phyloP scores from a whole-genome alignment of 2,797 vertebrate species.

The Morelia viridis region DNA sequence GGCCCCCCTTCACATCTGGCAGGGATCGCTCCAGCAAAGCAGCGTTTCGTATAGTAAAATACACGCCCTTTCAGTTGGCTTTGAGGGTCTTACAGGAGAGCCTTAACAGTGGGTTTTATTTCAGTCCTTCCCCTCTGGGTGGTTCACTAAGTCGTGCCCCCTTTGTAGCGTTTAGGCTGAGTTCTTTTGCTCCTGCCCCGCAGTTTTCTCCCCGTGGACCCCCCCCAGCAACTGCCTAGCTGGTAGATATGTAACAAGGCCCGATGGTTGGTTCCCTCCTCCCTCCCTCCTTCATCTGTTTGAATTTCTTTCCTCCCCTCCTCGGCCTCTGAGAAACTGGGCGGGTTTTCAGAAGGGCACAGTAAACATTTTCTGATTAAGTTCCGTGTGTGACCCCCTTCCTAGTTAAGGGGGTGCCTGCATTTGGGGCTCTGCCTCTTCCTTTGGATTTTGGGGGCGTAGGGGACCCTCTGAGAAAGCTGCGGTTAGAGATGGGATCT shows the following conservation, averaged over 20 bases:
- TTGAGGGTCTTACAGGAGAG: not conserved
- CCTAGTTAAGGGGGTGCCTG: no score
- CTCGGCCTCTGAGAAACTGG: not conserved
- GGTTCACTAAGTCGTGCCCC: no score
- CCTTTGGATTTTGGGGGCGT: not conserved
- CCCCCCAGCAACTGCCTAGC: not conserved
- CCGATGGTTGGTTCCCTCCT: not conserved
- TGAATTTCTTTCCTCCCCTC: not conserved
- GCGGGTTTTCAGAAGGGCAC: no score
- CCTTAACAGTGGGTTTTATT: no score
- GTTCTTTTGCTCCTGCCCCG: slow-evolving; percentile 36
- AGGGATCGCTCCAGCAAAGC: not conserved
- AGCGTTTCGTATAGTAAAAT: not conserved
- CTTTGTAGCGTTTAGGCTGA: not conserved
- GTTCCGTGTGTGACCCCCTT: no score
- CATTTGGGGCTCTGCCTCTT: no score
- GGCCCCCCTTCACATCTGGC: not conserved
- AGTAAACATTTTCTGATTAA: no score
- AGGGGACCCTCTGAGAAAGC: not conserved
- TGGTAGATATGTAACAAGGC: not conserved
- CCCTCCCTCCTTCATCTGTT: not conserved
- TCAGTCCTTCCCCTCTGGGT: no score
- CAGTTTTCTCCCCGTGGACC: not conserved
- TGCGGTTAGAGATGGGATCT: not conserved
- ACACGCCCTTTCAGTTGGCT: not conserved